These are phyloP conservation scores for Phrynocephalus versicolor DNA, from an alignment of 2,113 vertebrate species.

Conservation along the genomic window DNA sequence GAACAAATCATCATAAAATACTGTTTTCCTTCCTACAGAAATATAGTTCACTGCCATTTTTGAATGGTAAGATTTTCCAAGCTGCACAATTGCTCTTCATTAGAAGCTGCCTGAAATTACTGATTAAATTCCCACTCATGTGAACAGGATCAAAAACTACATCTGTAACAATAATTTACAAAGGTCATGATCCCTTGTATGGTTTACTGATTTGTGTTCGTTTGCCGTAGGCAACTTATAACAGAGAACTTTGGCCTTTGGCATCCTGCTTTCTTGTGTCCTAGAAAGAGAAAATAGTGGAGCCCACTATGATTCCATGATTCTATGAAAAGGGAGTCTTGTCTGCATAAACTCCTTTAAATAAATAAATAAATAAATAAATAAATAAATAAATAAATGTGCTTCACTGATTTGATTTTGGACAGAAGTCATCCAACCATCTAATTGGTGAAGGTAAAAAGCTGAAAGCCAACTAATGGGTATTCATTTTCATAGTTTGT, in stretches of 20 bases:
- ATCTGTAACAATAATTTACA: not conserved
- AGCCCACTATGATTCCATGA: too few species aligned
- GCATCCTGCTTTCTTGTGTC: not conserved
- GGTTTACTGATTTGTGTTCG: not conserved
- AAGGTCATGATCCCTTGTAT: not conserved
- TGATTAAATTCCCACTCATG: not conserved
- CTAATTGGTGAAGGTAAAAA: too few species aligned
- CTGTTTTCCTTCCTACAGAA: not conserved
- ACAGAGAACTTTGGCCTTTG: not conserved
- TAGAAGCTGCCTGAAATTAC: not conserved
- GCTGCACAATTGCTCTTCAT: not conserved
- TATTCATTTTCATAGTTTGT: too few species aligned
- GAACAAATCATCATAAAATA: not conserved
- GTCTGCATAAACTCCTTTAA: too few species aligned
- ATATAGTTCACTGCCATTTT: not conserved
- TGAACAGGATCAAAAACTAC: not conserved
- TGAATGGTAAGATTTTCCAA: not conserved
- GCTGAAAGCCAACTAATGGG: too few species aligned
- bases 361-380: too few species aligned
- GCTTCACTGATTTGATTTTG: too few species aligned
- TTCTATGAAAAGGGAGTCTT: too few species aligned
- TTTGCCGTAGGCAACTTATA: not conserved
- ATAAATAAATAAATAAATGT: too few species aligned
- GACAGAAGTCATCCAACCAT: too few species aligned
- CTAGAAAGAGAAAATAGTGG: not conserved